Percentiles rank a stretch among this genome's conserved stretches.
Conservation (phyloP, 2,113 vertebrate genomes). For the Aleadryas rufinucha region DNA sequence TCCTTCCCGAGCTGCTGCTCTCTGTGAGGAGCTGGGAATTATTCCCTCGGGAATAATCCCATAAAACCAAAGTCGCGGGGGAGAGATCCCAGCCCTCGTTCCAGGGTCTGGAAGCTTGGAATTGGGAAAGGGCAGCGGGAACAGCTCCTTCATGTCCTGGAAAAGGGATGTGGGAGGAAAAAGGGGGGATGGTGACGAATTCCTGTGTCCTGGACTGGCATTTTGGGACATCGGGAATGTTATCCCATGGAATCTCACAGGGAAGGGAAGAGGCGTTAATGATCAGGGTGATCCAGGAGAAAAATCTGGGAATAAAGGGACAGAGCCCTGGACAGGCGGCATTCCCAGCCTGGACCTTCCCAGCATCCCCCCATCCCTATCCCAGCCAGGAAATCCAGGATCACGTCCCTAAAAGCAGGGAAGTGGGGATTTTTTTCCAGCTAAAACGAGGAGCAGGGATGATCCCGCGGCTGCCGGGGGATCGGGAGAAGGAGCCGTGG, state of each 20-base stretch:
- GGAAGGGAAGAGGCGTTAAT: background rate
- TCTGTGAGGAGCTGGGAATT: background rate
- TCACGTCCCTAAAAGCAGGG: fast-evolving
- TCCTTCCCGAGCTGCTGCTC: background rate
- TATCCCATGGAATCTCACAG: background rate
- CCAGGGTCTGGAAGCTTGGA: background rate
- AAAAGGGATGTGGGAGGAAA: background rate
- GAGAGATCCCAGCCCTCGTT: background rate
- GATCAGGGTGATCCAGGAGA: background rate
- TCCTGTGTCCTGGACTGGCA: background rate
- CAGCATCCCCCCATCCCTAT: background rate
- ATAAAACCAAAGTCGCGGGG: background rate
- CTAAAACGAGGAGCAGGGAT: fast-evolving
- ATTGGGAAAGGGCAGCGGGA: background rate
- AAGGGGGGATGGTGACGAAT: fast-evolving
- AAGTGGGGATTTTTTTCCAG: background rate
- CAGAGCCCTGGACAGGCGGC: background rate
- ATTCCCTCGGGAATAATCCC: background rate
- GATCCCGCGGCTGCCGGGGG: background rate
- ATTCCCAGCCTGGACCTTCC: background rate
- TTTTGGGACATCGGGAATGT: background rate
- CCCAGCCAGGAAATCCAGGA: background rate
- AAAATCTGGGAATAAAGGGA: background rate
- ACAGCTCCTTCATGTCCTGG: background rate
- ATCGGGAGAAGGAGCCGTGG: background rate